A percentile compares a stretch with the other conserved stretches of the same genome.
Evolutionary conservation across 2,888 invertebrate genomes (phyloP).

Genomic region (Dysmachus trigonus): DNA sequence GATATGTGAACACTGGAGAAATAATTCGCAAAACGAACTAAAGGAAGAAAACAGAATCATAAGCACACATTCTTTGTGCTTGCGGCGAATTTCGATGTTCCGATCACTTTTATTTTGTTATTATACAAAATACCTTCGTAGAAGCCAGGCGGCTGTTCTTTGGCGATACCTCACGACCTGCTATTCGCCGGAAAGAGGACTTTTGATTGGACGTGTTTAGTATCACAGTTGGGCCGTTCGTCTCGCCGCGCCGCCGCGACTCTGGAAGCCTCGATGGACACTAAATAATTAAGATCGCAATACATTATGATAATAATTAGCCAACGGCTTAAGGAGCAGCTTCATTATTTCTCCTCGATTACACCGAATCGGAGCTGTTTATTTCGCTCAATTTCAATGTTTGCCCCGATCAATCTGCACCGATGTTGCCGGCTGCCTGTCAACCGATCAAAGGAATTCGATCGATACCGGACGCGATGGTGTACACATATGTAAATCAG

Average conservation of each 20-base stretch:
- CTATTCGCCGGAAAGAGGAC: not conserved
- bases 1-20: conserved; percentile 22
- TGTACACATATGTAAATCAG: conserved; percentile 22
- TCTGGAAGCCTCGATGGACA: not conserved
- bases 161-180: not conserved
- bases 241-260: not conserved
- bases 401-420: conserved; percentile 8
- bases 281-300: conserved; percentile 31
- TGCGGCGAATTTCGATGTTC: conserved; percentile 1
- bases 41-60: not conserved
- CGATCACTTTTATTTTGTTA: conserved; percentile 22
- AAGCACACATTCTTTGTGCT: not conserved
- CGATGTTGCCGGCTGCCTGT: conserved; percentile 13
- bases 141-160: not conserved
- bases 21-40: not conserved
- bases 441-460: conserved; percentile 24
- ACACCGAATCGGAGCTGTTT: conserved; percentile 1
- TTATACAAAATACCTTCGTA: conserved; percentile 3
- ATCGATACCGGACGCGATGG: conserved; percentile 32
- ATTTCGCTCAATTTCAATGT: not conserved
- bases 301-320: conserved; percentile 37
- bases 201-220: not conserved
- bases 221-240: not conserved
- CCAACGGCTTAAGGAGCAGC: conserved; percentile 2
- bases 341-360: conserved; percentile 28